Conservation (phyloP, 2,113 vertebrate genomes). For the Procavia capensis region DNA sequence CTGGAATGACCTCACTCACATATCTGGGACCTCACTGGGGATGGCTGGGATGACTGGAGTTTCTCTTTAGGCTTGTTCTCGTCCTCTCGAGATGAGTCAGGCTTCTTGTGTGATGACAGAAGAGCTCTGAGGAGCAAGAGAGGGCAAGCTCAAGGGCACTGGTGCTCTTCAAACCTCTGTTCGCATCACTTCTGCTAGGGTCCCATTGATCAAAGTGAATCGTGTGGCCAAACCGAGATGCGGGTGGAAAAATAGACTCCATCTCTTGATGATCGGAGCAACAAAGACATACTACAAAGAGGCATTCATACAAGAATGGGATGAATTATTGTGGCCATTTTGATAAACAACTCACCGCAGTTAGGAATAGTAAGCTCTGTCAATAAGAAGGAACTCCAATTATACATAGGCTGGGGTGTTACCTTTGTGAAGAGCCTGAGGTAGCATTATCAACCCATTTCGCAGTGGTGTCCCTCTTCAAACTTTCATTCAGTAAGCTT, state of each 20-base stretch:
- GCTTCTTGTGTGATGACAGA: neutral
- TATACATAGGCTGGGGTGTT: rapidly evolving
- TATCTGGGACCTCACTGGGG: neutral
- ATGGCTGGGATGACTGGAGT: neutral
- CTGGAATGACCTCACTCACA: neutral
- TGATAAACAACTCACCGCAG: neutral
- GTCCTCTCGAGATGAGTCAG: neutral
- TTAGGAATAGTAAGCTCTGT: neutral
- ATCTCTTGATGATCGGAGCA: neutral
- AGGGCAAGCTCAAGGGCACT: neutral
- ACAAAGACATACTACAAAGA: neutral
- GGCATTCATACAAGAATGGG: neutral
- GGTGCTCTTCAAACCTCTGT: neutral
- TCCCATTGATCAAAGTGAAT: neutral
- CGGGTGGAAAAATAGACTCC: neutral
- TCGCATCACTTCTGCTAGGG: no score
- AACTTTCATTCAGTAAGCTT: neutral
- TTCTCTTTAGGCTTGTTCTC: neutral
- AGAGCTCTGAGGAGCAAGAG: neutral
- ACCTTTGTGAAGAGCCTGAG: neutral
- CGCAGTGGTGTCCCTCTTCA: neutral
- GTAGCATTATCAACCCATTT: neutral
- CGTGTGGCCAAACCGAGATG: neutral
- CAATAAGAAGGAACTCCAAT: neutral
- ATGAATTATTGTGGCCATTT: neutral